phyloP scores from a whole-genome alignment of 1,140 invertebrate species.

The Dendroctonus valens region DNA sequence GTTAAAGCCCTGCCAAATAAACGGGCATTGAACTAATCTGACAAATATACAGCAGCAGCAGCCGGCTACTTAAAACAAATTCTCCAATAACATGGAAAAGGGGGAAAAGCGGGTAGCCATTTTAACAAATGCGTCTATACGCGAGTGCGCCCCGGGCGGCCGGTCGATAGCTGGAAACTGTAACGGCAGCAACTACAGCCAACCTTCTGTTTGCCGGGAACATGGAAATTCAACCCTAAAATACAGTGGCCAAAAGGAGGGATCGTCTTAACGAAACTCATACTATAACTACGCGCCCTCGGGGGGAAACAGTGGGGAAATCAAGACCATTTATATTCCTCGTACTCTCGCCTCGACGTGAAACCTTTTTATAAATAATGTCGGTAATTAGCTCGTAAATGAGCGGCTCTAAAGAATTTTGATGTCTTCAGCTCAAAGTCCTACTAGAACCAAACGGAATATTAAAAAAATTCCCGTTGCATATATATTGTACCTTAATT shows the following conservation, averaged over 20 bases:
- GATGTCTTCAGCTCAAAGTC: too few relatives aligned
- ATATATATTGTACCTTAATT: too few relatives aligned
- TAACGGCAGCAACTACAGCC: constrained; percentile 33
- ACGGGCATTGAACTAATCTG: too few relatives aligned
- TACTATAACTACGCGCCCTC: constrained; percentile 17
- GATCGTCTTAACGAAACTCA: constrained; percentile 26
- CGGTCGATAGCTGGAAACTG: constrained; percentile 42
- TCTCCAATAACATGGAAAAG: not conserved
- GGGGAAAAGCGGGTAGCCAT: constrained; percentile 37
- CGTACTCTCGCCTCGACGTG: not conserved
- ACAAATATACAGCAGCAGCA: too few relatives aligned
- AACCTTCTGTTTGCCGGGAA: constrained; percentile 37
- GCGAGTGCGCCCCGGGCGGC: constrained; percentile 35
- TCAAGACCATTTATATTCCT: constrained; percentile 26
- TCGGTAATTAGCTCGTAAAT: constrained; percentile 18
- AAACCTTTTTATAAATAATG: constrained; percentile 26
- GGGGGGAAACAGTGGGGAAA: constrained; percentile 10
- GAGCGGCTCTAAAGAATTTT: constrained; percentile 4
- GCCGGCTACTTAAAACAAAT: too few relatives aligned
- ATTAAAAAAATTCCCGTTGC: too few relatives aligned
- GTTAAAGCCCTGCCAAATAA: too few relatives aligned
- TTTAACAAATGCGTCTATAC: constrained; percentile 38
- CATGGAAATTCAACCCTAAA: constrained; percentile 38
- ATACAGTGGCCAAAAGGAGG: constrained; percentile 12
- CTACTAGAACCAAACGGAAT: too few relatives aligned